phyloP scores from a whole-genome alignment of 2,797 vertebrate species.

The Avahi laniger region DNA sequence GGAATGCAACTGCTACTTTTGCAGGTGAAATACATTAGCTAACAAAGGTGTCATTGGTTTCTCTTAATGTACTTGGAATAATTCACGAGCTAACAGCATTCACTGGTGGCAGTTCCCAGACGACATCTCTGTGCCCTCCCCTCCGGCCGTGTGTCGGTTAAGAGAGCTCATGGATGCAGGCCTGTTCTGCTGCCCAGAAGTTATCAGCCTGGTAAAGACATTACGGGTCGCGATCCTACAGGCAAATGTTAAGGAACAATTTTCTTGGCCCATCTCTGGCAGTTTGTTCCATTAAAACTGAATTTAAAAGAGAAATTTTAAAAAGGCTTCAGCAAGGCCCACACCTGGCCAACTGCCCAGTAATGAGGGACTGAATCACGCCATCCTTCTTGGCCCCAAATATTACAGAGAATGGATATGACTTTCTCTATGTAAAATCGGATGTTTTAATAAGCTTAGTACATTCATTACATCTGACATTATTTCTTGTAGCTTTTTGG shows the following conservation, averaged over 20 bases:
- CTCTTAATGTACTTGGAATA: conserved; percentile 64
- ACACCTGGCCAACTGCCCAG: conserved; percentile 52
- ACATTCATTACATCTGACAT: background rate
- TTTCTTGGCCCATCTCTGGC: conserved; percentile 11
- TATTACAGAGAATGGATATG: background rate
- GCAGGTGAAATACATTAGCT: conserved; percentile 67
- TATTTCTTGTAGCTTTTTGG: background rate
- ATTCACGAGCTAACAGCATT: conserved; percentile 62
- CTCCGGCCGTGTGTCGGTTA: conserved; percentile 53
- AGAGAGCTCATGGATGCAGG: conserved; percentile 56
- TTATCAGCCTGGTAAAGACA: conserved; percentile 73
- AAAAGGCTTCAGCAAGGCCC: background rate
- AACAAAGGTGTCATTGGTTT: conserved; percentile 70
- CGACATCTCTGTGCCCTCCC: conserved; percentile 31
- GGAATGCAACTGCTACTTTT: conserved; percentile 11
- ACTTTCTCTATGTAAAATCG: background rate
- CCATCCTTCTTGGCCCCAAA: background rate
- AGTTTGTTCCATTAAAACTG: conserved; percentile 55
- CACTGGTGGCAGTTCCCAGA: conserved; percentile 31
- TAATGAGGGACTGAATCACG: background rate
- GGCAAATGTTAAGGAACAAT: conserved; percentile 57
- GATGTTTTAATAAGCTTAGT: background rate
- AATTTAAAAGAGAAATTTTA: conserved; percentile 56
- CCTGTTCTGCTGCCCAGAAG: conserved; percentile 65
- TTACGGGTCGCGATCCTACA: conserved; percentile 58